Percentiles rank a stretch among this genome's conserved stretches.
Conservation (phyloP, 2,113 vertebrate genomes). For the Pterocles orientalis region DNA sequence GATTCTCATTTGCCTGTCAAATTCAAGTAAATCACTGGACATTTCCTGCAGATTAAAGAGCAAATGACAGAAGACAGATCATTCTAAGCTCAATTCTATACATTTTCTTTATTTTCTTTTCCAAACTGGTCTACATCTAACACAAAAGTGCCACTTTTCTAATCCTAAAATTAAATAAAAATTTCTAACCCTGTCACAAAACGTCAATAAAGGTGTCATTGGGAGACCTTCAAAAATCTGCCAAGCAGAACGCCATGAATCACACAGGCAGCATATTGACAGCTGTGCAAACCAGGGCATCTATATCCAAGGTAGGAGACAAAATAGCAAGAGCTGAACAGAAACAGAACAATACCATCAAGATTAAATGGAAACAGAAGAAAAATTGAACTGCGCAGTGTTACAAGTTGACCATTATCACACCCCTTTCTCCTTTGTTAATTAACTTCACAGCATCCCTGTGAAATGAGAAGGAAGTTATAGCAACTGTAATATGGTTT, state of each 20-base stretch:
- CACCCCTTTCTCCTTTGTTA: not conserved
- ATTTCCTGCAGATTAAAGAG: not conserved
- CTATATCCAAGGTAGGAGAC: not conserved
- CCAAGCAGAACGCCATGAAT: not conserved
- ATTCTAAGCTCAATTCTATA: not conserved
- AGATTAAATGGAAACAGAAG: not conserved
- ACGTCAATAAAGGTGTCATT: not conserved
- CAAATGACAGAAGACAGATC: not conserved
- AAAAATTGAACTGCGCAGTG: not conserved
- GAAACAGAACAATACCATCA: not conserved
- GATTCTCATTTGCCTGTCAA: conserved; percentile 13
- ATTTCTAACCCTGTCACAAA: not conserved
- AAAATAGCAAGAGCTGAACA: not conserved
- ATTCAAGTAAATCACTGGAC: not conserved
- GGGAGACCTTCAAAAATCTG: not conserved
- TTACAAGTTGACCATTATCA: not conserved
- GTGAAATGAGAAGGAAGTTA: not conserved
- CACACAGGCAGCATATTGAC: not conserved
- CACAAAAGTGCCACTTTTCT: not conserved
- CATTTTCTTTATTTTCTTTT: not conserved
- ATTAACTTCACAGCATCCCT: conserved; percentile 28
- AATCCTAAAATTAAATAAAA: not conserved
- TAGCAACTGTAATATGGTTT: not conserved
- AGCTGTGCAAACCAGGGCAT: not conserved
- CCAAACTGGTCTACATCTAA: not conserved